Percentiles rank a stretch among this genome's conserved stretches.
These are phyloP conservation scores for Theonella swinhoei DNA, from an alignment of 37 sponge, comb jelly and placozoan genomes.

Conservation along the genomic window DNA sequence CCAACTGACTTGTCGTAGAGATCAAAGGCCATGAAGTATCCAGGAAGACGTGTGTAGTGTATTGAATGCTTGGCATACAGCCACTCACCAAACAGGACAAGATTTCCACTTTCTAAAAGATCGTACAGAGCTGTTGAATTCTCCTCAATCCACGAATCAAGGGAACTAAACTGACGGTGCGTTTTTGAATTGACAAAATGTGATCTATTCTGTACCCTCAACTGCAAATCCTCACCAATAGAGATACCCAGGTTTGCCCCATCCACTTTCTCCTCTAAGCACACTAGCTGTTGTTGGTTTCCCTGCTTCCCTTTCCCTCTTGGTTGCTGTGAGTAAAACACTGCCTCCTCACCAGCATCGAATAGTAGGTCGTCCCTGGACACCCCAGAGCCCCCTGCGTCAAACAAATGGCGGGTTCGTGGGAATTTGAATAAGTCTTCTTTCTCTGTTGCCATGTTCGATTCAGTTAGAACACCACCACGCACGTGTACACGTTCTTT, in stretches of 20 bases:
- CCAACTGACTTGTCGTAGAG: conserved; percentile 56
- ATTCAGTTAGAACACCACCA: neutral
- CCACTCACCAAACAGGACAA: conserved; percentile 92
- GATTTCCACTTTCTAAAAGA: conserved; percentile 60
- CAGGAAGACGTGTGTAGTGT: conserved; percentile 84
- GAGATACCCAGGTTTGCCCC: conserved; percentile 95
- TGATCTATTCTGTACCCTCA: conserved; percentile 80
- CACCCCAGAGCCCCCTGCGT: conserved; percentile 85
- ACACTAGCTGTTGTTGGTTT: conserved; percentile 22
- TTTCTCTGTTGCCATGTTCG: neutral
- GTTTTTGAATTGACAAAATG: conserved; percentile 82
- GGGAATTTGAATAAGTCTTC: conserved; percentile 84
- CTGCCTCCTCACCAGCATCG: conserved; percentile 72
- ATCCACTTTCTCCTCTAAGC: conserved; percentile 91
- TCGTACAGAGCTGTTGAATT: conserved; percentile 64
- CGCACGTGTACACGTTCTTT: too few species aligned
- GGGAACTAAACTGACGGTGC: conserved; percentile 79
- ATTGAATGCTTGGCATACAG: conserved; percentile 94
- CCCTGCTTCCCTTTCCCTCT: neutral
- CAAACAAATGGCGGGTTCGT: conserved; percentile 83
- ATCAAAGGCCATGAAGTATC: conserved; percentile 86
- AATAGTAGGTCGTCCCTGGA: conserved; percentile 90
- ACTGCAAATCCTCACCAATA: conserved; percentile 19
- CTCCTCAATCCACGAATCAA: conserved; percentile 83
- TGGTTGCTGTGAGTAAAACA: conserved; percentile 56